Percentiles rank a stretch among this genome's conserved stretches.
phyloP scores from a whole-genome alignment of 2,113 vertebrate species.

The Hydrolagus affinis region DNA sequence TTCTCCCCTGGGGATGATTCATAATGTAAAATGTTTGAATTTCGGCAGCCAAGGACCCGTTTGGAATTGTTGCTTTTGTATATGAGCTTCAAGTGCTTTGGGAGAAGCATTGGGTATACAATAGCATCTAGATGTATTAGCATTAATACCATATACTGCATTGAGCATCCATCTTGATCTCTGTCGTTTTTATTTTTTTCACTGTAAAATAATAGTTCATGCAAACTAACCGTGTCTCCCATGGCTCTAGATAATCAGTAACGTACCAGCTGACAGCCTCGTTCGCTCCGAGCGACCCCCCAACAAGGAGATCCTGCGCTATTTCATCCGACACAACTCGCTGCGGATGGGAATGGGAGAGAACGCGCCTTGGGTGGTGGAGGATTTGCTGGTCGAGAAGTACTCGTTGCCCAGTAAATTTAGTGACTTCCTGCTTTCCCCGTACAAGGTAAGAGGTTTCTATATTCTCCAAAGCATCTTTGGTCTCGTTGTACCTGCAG shows the following conservation, averaged over 20 bases:
- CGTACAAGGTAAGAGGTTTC: slow-evolving; percentile 71
- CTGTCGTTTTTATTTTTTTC: not conserved
- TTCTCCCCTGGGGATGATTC: too few relatives aligned
- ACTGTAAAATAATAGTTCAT: not conserved
- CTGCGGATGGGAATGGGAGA: slow-evolving; percentile 79
- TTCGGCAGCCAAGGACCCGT: too few relatives aligned
- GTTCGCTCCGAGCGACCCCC: slow-evolving; percentile 85
- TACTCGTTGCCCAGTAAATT: slow-evolving; percentile 92
- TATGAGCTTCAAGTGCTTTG: too few relatives aligned
- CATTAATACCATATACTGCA: too few relatives aligned
- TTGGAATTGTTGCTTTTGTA: too few relatives aligned
- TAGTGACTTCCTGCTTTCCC: slow-evolving; percentile 88
- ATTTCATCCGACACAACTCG: slow-evolving; percentile 88
- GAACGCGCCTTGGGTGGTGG: slow-evolving; percentile 92
- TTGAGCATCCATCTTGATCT: too few relatives aligned
- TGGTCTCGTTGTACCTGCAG: not conserved
- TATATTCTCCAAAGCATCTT: not conserved
- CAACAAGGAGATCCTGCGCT: slow-evolving; percentile 95
- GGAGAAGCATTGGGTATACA: too few relatives aligned
- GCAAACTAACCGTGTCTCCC: not conserved
- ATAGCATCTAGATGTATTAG: too few relatives aligned
- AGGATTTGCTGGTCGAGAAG: slow-evolving; percentile 88
- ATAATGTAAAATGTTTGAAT: too few relatives aligned
- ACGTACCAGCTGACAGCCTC: slow-evolving; percentile 80
- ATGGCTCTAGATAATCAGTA: slow-evolving; percentile 74